Percentiles rank a stretch among this genome's conserved stretches.
Conservation (phyloP, 2,113 vertebrate genomes). For the Candoia aspera region DNA sequence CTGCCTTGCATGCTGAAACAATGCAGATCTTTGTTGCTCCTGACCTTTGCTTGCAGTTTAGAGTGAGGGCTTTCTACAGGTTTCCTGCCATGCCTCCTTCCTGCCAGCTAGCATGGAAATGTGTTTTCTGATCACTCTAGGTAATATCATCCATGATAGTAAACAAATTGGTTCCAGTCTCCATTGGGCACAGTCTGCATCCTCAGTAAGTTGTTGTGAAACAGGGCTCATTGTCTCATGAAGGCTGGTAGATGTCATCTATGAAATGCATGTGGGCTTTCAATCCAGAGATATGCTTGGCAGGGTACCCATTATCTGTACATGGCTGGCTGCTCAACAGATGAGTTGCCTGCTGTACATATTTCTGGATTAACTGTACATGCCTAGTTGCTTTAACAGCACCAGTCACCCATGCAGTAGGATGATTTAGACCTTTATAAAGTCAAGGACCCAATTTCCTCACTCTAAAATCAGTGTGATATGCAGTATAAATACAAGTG, state of each 20-base stretch:
- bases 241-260: not conserved
- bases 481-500: slow-evolving; percentile 37
- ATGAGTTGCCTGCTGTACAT: not conserved
- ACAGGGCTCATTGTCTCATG: not conserved
- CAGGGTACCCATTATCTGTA: slow-evolving; percentile 26
- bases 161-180: not conserved
- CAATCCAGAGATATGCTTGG: not conserved
- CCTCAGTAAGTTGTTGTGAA: not conserved
- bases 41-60: not conserved
- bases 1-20: not conserved
- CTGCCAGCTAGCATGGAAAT: not conserved
- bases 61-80: not conserved
- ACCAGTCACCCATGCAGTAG: not conserved
- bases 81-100: not conserved
- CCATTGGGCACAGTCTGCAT: not conserved
- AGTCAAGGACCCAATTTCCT: slow-evolving; percentile 32
- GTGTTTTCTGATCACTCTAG: not conserved
- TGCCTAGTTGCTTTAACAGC: slow-evolving; percentile 24
- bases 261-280: not conserved
- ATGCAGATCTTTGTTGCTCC: not conserved
- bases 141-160: not conserved
- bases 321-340: slow-evolving; percentile 8
- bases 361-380: slow-evolving; percentile 30
- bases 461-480: slow-evolving; percentile 11
- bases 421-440: slow-evolving; percentile 31